Conservation (phyloP, 2,888 invertebrate genomes). For the Melanargia galathea region DNA sequence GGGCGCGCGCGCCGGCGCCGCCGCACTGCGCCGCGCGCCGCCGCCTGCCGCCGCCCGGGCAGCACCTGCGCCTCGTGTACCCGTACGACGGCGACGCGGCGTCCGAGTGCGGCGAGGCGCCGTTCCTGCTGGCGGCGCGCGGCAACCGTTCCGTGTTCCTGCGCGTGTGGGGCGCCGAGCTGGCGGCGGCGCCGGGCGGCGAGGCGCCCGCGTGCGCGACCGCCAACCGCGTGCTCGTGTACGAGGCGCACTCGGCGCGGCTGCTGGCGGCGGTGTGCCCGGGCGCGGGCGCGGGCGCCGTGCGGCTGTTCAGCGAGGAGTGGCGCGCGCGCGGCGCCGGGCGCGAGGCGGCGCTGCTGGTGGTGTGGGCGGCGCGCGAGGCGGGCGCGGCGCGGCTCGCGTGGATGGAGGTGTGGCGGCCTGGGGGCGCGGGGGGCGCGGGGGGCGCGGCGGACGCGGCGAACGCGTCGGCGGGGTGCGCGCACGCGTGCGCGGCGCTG, state of each 20-base stretch:
- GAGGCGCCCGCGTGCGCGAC: constrained; percentile 88
- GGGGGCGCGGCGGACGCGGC: constrained; percentile 75
- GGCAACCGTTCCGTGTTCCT: constrained; percentile 91
- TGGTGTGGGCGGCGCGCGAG: constrained; percentile 92
- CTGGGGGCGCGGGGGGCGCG: constrained; percentile 77
- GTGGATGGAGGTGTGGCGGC: constrained; percentile 89
- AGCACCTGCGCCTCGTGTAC: constrained; percentile 59
- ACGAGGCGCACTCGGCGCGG: constrained; percentile 86
- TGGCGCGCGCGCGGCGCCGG: constrained; percentile 67
- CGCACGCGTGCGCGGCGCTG: constrained; percentile 77
- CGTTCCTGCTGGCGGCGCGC: constrained; percentile 90
- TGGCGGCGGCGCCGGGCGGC: constrained; percentile 84
- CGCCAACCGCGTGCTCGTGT: constrained; percentile 89
- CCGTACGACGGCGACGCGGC: constrained; percentile 57
- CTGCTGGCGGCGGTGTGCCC: constrained; percentile 87
- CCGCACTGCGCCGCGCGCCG: constrained; percentile 49
- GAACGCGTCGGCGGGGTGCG: constrained; percentile 59
- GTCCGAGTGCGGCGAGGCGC: constrained; percentile 87
- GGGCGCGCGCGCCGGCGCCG: constrained; percentile 47
- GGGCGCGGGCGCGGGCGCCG: constrained; percentile 85
- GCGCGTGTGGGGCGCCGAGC: constrained; percentile 90
- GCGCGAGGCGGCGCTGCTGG: constrained; percentile 84
- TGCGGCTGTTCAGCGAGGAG: constrained; percentile 91
- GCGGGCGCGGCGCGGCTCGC: constrained; percentile 89
- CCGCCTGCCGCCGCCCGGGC: constrained; percentile 55